phyloP scores from a whole-genome alignment of 2,888 invertebrate genomes.

The Helobdella robusta region DNA sequence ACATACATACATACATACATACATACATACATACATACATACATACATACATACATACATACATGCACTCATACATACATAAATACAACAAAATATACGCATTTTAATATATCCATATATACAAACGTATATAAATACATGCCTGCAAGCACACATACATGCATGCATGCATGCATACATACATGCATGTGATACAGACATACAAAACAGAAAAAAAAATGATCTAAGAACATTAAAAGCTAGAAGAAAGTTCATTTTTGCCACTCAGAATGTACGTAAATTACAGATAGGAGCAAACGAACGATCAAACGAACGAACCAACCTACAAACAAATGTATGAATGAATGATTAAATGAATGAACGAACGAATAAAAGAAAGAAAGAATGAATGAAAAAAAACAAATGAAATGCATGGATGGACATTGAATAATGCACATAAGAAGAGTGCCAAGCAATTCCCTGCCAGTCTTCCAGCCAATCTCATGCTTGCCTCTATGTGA shows the following conservation, averaged over 20 bases:
- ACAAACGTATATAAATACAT: not conserved
- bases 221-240: not conserved
- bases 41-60: not conserved
- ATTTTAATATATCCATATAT: not conserved
- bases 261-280: not conserved
- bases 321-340: not conserved
- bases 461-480: not conserved
- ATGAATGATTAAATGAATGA: not conserved
- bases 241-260: not conserved
- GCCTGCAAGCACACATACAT: not conserved
- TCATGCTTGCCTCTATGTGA: not conserved
- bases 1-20: not conserved
- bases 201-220: not conserved
- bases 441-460: too few species aligned
- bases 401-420: too few species aligned
- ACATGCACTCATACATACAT: not conserved
- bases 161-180: slow-evolving; percentile 1
- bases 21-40: not conserved
- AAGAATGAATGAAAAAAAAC: too few species aligned
- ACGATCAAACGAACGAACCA: not conserved
- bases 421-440: too few species aligned
- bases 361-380: not conserved
- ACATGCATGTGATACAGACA: not conserved
- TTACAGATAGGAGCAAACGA: not conserved
- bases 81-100: not conserved